Base-by-base conservation (phyloP, 2,888 invertebrate genomes). In the Isotomurus palustris region DNA sequence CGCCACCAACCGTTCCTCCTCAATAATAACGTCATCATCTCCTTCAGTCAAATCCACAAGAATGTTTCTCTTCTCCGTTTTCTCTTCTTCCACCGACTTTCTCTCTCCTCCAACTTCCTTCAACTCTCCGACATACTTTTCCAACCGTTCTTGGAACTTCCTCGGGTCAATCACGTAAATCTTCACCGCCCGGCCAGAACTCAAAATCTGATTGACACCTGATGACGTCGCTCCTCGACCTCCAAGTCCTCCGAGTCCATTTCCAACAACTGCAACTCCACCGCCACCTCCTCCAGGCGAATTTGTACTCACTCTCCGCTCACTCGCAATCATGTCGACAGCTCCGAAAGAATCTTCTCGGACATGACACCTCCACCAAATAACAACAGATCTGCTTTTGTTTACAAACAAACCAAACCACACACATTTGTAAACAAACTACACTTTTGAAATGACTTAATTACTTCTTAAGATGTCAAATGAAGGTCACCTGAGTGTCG, bases 121-220 rank as follows among this genome's bases (percentile, higher is more conserved):
- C 19, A 44, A 54, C 21, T 49, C 45, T n/a, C 38, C 57, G 28
- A 51, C 57, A 36, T 51, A 61, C 2, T 58, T 56, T 51, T 63
- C 61, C 51, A 64, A 48, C 10, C 59, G 48, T 36, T 60, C 58
- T 41, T 60, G 63, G 21, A 66, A 53, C 19, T 63, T 63, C 21
- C 56, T 61, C 8, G 67, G 67, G 35, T 68, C 67, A 43, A 68
- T 64, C 29, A 68, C 64, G 32, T 60, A 64, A 17, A 68, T 60
- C 51, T 66, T 66, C 36, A 66, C 65, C n/a, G 63, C 56, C 25
- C 58, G 28, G 2, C 54, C 54, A 2, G 58, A 29, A 21, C 21
- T 29, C 12, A 32, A 21, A n/a, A 49, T 22, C 35, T 49, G 6
- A 3, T 22, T 19, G 29, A 32, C 22, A 32, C 28, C 32, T 10